Evolutionary conservation across 1,140 invertebrate species (phyloP), one percentile per base, ranked within the genome.

Genomic region (Chrysopa pallens): DNA sequence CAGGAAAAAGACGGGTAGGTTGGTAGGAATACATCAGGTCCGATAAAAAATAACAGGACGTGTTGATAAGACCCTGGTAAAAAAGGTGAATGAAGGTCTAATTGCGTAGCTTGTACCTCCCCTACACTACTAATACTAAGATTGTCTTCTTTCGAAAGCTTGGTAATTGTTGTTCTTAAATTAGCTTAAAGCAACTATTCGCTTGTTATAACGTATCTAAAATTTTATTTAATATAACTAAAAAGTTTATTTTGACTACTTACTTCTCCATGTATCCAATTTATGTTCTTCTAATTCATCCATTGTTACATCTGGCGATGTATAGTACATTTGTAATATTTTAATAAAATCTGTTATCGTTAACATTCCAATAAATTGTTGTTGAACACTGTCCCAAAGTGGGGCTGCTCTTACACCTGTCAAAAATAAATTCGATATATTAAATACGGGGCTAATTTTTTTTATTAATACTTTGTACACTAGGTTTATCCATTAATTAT

Each of bases 261-360:
- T 59, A 85, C 83, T 78, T 66, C 90, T 70, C 92, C 92, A 96
- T 29, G 89, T 93, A 53, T 91, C 84, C 52, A 98, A 72, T 61
- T 94, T 89, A 59, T 99, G 94, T 61, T 97, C 91, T 60, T 98
- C 95, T 47, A 99, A 66, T 62, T 98, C 91, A 46, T 91, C 86
- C 84, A 97, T 95, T 43, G 76, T 73, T 45, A 90, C 82, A 50
- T 80, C 74, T 13, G 89, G 84, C 50, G 87, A 88, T 53, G 87
- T 93, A 65, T 97, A 94, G 68, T 97, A 95, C 79, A 92, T 95
- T 66, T 93, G 82, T 39, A 98, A 70, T 55, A 99, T 98, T 64
- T 93, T 91, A 56, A 99, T 99, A 61, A 99, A 98, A 66, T 99
- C 96, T 38, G 96, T 98, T 53, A 99, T 98, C 31, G 96, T 99